Evolutionary conservation across 2,888 invertebrate species (phyloP).

Genomic region (Apotomis capreana): DNA sequence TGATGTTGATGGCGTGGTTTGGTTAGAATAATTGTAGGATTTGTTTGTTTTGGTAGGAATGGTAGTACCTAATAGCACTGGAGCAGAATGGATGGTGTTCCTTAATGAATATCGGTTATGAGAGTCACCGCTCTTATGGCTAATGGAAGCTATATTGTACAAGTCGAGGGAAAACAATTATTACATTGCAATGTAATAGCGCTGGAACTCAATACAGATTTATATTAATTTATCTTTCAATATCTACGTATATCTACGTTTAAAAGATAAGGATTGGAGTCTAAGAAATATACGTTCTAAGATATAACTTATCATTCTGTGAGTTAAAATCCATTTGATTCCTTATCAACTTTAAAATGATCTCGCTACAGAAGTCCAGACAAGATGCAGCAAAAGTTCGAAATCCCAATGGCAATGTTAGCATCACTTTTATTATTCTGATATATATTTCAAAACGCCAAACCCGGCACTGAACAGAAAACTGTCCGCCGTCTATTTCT

Average conservation of each 20-base stretch:
- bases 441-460: constrained; percentile 28
- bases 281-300: neutral
- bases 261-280: neutral
- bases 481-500: constrained; percentile 66
- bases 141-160: constrained; percentile 49
- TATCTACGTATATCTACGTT: neutral
- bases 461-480: constrained; percentile 31
- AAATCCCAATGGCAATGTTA: neutral
- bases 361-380: too few relatives aligned
- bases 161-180: constrained; percentile 30
- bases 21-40: constrained; percentile 78
- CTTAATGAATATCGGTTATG: constrained; percentile 79
- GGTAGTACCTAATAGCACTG: constrained; percentile 75
- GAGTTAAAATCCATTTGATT: neutral
- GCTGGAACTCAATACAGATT: constrained; percentile 24
- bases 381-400: neutral
- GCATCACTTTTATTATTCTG: constrained; percentile 7
- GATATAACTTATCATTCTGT: neutral
- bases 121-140: constrained; percentile 67
- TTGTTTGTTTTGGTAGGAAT: constrained; percentile 80
- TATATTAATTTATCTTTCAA: neutral
- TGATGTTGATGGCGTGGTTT: constrained; percentile 50
- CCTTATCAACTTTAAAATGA: neutral
- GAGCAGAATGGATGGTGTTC: constrained; percentile 75
- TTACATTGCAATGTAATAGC: constrained; percentile 20